These are phyloP conservation scores for Polymixis lichenea DNA, from an alignment of 2,888 invertebrate genomes.

Conservation along the genomic window DNA sequence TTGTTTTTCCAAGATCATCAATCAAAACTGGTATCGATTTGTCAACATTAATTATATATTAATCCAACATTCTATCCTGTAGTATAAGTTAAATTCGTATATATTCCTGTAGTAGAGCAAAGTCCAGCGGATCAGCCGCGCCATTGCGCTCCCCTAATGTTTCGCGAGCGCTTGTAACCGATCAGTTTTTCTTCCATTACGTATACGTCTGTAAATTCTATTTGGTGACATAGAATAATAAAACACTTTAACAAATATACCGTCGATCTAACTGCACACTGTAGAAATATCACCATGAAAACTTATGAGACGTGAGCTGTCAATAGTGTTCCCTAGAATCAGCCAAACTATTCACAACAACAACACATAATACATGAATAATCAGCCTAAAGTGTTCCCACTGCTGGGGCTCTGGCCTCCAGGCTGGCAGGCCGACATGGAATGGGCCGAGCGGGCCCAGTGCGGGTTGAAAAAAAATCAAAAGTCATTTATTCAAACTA, in stretches of 20 bases:
- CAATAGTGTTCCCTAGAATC: neutral
- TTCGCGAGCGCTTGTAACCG: constrained; percentile 29
- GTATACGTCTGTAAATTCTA: constrained; percentile 4
- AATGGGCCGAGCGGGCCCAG: too few relatives aligned
- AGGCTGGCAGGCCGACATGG: too few relatives aligned
- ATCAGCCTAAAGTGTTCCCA: too few relatives aligned
- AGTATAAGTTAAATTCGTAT: neutral
- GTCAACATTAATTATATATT: neutral
- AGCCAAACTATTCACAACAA: neutral
- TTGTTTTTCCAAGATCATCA: neutral
- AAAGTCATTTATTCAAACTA: too few relatives aligned
- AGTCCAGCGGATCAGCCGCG: constrained; percentile 21
- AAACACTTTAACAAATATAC: neutral
- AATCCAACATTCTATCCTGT: neutral
- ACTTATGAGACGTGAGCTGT: neutral
- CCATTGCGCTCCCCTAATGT: constrained; percentile 45
- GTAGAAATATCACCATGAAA: neutral
- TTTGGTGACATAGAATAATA: neutral
- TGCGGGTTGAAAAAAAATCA: too few relatives aligned
- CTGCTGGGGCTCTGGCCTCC: too few relatives aligned
- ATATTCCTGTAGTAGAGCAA: constrained; percentile 12
- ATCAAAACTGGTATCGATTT: neutral
- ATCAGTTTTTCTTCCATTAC: constrained; percentile 23
- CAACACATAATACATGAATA: too few relatives aligned
- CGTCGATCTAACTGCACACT: neutral